Conservation (phyloP, 2,888 invertebrate genomes). For the Timema podura region DNA sequence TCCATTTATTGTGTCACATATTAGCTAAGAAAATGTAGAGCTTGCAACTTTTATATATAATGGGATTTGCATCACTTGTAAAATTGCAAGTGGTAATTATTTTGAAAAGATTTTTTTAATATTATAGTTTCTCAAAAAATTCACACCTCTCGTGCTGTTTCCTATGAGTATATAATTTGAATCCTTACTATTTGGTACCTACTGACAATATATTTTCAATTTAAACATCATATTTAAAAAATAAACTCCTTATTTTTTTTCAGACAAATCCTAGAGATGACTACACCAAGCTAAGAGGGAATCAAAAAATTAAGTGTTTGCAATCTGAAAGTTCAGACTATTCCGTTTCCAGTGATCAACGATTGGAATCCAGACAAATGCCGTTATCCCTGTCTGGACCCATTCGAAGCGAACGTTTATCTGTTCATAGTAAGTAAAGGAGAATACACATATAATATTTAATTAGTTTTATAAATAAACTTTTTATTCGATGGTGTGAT, state of each 20-base stretch:
- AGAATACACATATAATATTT: neutral
- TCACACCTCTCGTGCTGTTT: neutral
- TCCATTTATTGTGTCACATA: too few relatives aligned
- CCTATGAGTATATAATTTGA: neutral
- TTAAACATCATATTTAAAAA: neutral
- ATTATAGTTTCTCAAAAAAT: neutral
- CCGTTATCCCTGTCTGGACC: conserved; percentile 16
- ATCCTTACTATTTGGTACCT: neutral
- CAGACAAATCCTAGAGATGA: conserved; percentile 36
- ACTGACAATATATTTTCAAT: neutral
- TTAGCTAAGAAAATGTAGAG: too few relatives aligned
- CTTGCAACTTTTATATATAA: neutral
- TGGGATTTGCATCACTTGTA: neutral
- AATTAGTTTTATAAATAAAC: neutral
- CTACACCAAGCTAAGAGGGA: conserved; percentile 36
- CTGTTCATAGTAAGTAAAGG: conserved; percentile 21
- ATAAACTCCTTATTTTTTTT: conserved; percentile 13
- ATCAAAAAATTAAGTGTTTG: conserved; percentile 35
- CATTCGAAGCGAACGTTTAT: conserved; percentile 20
- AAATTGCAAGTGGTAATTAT: neutral
- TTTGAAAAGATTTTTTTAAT: neutral
- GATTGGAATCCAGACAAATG: conserved; percentile 33
- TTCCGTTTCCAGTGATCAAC: conserved; percentile 36
- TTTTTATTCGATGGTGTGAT: too few relatives aligned
- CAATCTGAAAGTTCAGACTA: conserved; percentile 39